Percentiles rank a stretch among this genome's conserved stretches.
Evolutionary conservation across 1,140 invertebrate genomes (phyloP).

Genomic region (Campoletis sonorensis): DNA sequence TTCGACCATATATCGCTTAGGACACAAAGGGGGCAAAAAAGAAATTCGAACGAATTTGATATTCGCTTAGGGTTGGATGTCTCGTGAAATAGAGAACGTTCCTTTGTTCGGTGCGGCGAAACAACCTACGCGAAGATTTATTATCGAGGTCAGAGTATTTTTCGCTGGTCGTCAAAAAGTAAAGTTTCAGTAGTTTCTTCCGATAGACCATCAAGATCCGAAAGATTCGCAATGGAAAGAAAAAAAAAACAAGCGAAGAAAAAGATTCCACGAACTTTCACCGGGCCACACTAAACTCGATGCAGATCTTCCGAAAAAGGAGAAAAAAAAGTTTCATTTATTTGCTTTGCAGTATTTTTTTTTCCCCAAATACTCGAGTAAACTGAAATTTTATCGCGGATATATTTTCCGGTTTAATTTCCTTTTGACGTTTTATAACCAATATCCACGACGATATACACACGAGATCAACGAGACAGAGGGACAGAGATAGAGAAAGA

Average conservation of each 20-base stretch:
- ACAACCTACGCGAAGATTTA: conserved; percentile 30
- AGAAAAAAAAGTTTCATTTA: neutral
- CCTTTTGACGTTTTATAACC: conserved; percentile 20
- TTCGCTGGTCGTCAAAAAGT: neutral
- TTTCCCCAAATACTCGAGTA: conserved; percentile 46
- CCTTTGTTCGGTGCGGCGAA: conserved; percentile 47
- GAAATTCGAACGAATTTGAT: too few relatives aligned
- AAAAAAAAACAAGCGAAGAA: neutral
- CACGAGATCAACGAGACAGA: neutral
- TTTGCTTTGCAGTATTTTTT: neutral
- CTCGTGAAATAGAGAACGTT: conserved; percentile 34
- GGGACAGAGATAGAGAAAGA: too few relatives aligned
- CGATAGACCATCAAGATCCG: conserved; percentile 26
- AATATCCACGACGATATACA: neutral
- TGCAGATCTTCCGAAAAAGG: neutral
- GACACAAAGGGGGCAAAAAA: too few relatives aligned
- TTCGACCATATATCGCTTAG: too few relatives aligned
- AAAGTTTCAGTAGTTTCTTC: neutral
- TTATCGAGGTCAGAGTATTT: conserved; percentile 51
- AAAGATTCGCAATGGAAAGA: neutral
- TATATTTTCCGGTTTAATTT: neutral
- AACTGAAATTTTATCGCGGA: neutral
- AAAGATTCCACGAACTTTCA: conserved; percentile 37
- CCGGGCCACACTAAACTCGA: conserved; percentile 3
- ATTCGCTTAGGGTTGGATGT: neutral